Evolutionary conservation across 2,888 invertebrate genomes (phyloP), one percentile per base, ranked within the genome.

Genomic region (Bellardia pandia): DNA sequence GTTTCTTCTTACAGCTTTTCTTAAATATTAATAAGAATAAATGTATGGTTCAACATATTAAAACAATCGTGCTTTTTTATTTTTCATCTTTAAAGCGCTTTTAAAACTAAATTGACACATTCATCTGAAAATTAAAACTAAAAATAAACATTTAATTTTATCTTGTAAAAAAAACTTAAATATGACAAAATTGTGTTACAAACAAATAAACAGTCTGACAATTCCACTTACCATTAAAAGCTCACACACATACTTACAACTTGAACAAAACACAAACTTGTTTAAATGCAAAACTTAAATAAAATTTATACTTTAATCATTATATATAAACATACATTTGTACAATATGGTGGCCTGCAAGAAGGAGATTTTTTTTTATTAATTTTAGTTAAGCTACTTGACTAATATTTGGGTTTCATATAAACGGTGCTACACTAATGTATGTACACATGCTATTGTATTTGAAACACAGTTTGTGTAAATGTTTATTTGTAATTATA

Each of bases 241-340:
- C 11, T 3, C 23, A 9, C 16, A 33, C n/a, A 75, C 33, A 58
- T 58, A 23, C 14, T 4, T 14, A 69, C 40, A n/a, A 45, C 14
- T 45, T 66, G 23, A n/a, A 42, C 62, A 37, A 40, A 62, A 62
- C 13, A 51, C 1, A 64, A 76, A 40, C 11, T 69, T 78, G 33
- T 58, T 69, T 60, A 68, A 76, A 83, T 69, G 42, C 23, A 60
- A 53, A 69, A 68, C 33, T 79, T 33, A 16, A 64, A 71, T 62
- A 14, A 56, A 62, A 62, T 74, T 56, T 51, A 40, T 58, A 74
- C 53, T 51, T 80, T 23, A 62, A 58, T 45, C 14, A 64, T 78
- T 45, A 51, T 40, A 69, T 58, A 37, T 2, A 13, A 42, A 72
- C 37, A 72, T 23, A 23, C 23, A 14, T 23, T 37, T 6, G 37